phyloP scores from a whole-genome alignment of 2,888 invertebrate species.

The Dryococelus australis region DNA sequence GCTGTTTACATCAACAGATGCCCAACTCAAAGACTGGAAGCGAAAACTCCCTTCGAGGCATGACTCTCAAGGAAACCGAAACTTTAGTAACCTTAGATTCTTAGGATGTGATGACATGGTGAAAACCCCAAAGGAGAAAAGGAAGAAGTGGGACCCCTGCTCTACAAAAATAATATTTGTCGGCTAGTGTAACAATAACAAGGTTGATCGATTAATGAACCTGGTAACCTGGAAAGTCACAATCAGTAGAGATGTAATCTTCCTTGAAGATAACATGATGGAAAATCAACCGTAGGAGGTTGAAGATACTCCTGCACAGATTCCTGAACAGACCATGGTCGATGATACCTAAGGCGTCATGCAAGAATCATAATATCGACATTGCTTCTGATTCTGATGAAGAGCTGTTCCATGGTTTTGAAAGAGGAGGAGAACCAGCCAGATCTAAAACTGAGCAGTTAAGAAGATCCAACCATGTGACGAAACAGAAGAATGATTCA shows the following conservation, averaged over 20 bases:
- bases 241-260: slow-evolving; percentile 4
- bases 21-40: no score
- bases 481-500: not conserved
- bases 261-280: not conserved
- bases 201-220: not conserved
- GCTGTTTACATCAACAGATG: no score
- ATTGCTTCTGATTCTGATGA: not conserved
- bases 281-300: not conserved
- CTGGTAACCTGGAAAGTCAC: not conserved
- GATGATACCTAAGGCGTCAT: not conserved
- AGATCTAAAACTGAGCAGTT: not conserved
- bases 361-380: no score
- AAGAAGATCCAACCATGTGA: not conserved
- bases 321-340: not conserved
- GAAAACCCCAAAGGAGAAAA: not conserved
- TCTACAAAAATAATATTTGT: not conserved
- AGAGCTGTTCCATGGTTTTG: not conserved
- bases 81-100: not conserved
- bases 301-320: not conserved
- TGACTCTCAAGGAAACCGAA: not conserved
- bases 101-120: not conserved
- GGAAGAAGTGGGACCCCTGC: not conserved
- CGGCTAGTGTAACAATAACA: not conserved
- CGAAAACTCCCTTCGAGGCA: not conserved
- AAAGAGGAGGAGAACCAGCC: not conserved